Evolutionary conservation across 2,113 vertebrate species (phyloP), one percentile per base, ranked within the genome.

Genomic region (Podilymbus podiceps): DNA sequence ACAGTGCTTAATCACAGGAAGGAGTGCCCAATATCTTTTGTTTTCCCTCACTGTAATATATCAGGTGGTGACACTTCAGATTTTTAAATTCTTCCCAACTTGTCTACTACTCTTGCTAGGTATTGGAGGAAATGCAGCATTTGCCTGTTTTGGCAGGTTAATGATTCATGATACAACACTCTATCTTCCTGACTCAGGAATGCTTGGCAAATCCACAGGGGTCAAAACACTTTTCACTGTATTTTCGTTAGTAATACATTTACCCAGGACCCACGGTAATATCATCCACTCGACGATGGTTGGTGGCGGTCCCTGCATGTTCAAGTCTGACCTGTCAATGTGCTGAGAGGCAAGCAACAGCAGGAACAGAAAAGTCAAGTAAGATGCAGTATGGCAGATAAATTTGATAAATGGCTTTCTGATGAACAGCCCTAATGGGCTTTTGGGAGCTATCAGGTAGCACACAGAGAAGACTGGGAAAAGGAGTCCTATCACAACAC

Each of bases 321-420:
- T 93, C 38, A 97, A 87, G 58, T 99, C 93, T 63, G 97, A 98
- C 88, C 98, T 98, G 91, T 98, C 98, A 92, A 99, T 99, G 80
- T 99, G 99, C 96, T 99, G 99, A 53, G 99, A 99, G 79, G 99
- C 99, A 92, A 99, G 97, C 90, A 99, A 95, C 95, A 99, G 98
- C 94, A 99, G 98, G 97, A 99, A 99, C 95, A 99, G 98, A 97
- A 99, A 99, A 96, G 99, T 99, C 98, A 99, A 98, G 97, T 99
- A 99, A 63, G 99, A 99, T n/a, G 99, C 98, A 6, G 99, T 99
- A 96, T 99, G 99, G 98, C 99, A 99, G 98, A 99, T 99, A 98
- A 99, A 99, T 98, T 99, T 99, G 98, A 99, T 99, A 97, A 99
- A 99, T 91, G 99, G 99, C 96, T 99, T 99, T 94, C 99, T 98